phyloP scores from a whole-genome alignment of 2,888 invertebrate species.

The Agriopis marginaria region DNA sequence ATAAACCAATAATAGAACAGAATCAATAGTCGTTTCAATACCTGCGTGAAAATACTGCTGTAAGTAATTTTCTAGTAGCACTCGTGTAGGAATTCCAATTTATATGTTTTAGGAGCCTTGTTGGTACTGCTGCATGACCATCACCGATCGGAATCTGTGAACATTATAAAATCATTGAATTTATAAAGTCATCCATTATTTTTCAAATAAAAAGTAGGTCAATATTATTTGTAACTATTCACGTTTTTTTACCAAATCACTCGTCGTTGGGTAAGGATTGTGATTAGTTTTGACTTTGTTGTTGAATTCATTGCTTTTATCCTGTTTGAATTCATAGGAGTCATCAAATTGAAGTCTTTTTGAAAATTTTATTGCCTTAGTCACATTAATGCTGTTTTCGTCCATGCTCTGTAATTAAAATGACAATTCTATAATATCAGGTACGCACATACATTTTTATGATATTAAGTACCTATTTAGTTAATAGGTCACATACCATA shows the following conservation, averaged over 20 bases:
- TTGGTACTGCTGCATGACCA: conserved; percentile 58
- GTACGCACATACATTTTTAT: neutral
- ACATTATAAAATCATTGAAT: neutral
- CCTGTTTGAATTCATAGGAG: neutral
- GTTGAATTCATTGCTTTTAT: conserved; percentile 17
- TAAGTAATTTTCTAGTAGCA: conserved; percentile 82
- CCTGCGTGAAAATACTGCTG: conserved; percentile 78
- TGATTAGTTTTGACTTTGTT: conserved; percentile 41
- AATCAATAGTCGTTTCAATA: conserved; percentile 32
- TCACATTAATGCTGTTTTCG: conserved; percentile 16
- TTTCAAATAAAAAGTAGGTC: no score
- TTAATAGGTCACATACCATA: conserved; percentile 3
- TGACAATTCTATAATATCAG: neutral
- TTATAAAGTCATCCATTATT: neutral
- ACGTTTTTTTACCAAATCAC: conserved; percentile 43
- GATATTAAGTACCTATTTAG: neutral
- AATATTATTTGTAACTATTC: neutral
- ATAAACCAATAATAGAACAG: neutral
- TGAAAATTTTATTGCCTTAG: conserved; percentile 12
- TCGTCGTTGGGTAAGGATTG: conserved; percentile 38
- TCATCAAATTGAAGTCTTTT: conserved; percentile 14
- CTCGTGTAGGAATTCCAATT: conserved; percentile 81
- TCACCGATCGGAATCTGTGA: conserved; percentile 60
- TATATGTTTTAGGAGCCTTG: conserved; percentile 67
- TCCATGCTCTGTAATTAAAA: conserved; percentile 33